Conservation (phyloP, 2,797 vertebrate species). For the Cetoscarus ocellatus region DNA sequence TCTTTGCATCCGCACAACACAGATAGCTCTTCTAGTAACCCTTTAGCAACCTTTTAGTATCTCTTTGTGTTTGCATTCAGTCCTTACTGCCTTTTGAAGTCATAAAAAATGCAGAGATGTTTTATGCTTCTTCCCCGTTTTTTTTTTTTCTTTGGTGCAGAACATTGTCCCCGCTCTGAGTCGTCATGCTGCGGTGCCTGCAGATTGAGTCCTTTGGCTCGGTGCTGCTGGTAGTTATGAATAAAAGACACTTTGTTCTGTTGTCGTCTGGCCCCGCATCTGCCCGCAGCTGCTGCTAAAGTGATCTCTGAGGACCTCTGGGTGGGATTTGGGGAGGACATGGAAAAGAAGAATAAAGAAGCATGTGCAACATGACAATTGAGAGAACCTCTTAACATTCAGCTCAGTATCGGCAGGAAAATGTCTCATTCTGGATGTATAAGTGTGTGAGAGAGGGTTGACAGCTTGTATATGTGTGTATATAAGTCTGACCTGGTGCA, state of each 20-base stretch:
- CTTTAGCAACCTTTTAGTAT: not conserved
- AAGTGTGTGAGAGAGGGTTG: conserved; percentile 4
- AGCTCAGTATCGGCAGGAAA: not conserved
- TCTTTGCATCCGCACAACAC: not conserved
- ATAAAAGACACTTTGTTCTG: conserved; percentile 65
- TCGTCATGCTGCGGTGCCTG: conserved; percentile 26
- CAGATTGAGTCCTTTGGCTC: conserved; percentile 47
- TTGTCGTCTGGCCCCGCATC: conserved; percentile 52
- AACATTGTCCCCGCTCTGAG: conserved; percentile 29
- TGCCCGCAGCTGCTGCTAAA: conserved; percentile 47
- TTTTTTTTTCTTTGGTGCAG: conserved; percentile 10
- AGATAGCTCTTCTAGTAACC: conserved; percentile 1
- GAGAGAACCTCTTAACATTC: conserved; percentile 10
- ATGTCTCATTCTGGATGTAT: not conserved
- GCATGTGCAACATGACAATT: conserved; percentile 10
- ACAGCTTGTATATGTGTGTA: conserved; percentile 2
- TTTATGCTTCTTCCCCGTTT: conserved; percentile 17
- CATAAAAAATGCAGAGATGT: conserved; percentile 46
- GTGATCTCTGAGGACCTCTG: conserved; percentile 51
- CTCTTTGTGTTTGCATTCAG: conserved; percentile 20
- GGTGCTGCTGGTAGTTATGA: conserved; percentile 60
- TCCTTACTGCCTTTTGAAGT: not conserved
- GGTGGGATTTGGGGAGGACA: conserved; percentile 39
- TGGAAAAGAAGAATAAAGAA: conserved; percentile 2
- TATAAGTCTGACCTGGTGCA: not conserved